Evolutionary conservation across 2,797 vertebrate species (phyloP).

Genomic region (Lepus townsendii): DNA sequence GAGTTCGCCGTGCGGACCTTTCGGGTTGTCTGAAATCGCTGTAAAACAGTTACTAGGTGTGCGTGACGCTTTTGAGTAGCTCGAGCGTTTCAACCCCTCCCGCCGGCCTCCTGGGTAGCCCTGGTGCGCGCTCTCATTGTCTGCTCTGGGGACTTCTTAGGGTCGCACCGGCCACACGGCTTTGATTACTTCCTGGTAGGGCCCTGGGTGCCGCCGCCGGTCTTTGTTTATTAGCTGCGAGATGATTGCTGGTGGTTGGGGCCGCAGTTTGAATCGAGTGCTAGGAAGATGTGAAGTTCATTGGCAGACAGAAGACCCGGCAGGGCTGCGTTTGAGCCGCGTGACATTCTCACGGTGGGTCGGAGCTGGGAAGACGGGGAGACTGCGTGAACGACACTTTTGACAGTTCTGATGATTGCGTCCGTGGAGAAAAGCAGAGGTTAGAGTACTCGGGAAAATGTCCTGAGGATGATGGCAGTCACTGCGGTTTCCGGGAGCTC

Average conservation of each 20-base stretch:
- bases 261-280: neutral
- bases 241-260: constrained; percentile 25
- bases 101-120: constrained; percentile 32
- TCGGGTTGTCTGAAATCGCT: neutral
- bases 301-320: constrained; percentile 1
- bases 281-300: constrained; percentile 26
- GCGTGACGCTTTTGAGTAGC: constrained; percentile 3
- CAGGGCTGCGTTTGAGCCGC: neutral
- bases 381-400: constrained; percentile 46
- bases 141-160: constrained; percentile 46
- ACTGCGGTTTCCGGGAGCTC: constrained; percentile 72
- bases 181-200: constrained; percentile 76
- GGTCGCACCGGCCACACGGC: constrained; percentile 21
- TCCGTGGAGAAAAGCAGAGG: constrained; percentile 40
- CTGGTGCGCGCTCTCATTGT: constrained; percentile 66
- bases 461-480: neutral
- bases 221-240: constrained; percentile 82
- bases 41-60: neutral
- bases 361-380: neutral
- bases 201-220: constrained; percentile 69
- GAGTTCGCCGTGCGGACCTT: constrained; percentile 24
- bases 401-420: constrained; percentile 61
- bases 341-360: constrained; percentile 9
- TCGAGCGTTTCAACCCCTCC: neutral
- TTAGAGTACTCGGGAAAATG: constrained; percentile 14